A percentile compares a stretch with the other conserved stretches of the same genome.
These are phyloP conservation scores for Tetragonula carbonaria DNA, from an alignment of 2,888 invertebrate genomes.

Conservation along the genomic window DNA sequence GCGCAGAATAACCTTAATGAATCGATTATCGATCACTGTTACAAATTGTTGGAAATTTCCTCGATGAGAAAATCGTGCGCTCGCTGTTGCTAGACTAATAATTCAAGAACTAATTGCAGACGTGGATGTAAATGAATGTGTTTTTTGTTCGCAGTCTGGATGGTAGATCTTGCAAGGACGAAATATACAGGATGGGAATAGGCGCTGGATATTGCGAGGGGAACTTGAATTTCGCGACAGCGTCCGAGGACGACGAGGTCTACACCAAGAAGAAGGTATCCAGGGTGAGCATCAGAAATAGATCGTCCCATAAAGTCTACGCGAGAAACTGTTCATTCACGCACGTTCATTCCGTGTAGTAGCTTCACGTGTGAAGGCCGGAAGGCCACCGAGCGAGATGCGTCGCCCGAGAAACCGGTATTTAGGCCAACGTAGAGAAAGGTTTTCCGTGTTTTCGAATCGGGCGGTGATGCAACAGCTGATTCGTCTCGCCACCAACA, in stretches of 20 bases:
- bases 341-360: too few relatives aligned
- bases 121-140: neutral
- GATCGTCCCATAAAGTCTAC: too few relatives aligned
- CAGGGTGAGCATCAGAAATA: conserved; percentile 76
- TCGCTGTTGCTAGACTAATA: too few relatives aligned
- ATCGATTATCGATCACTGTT: too few relatives aligned
- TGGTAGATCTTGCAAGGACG: conserved; percentile 82
- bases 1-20: too few relatives aligned
- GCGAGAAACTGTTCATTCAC: too few relatives aligned
- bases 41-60: too few relatives aligned
- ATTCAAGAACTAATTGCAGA: neutral
- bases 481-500: conserved; percentile 26
- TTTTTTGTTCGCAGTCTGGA: conserved; percentile 77
- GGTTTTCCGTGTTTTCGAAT: conserved; percentile 77
- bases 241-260: conserved; percentile 82
- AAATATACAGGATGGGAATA: conserved; percentile 82
- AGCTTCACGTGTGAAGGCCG: neutral
- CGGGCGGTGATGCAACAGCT: conserved; percentile 68
- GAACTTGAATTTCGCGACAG: conserved; percentile 82
- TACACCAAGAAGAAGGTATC: conserved; percentile 83
- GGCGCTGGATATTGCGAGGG: conserved; percentile 81
- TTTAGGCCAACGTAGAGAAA: conserved; percentile 70
- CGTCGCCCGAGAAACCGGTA: conserved; percentile 41
- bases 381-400: conserved; percentile 49
- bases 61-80: too few relatives aligned